phyloP scores from a whole-genome alignment of 2,888 invertebrate species.

The Phengaris alcon region DNA sequence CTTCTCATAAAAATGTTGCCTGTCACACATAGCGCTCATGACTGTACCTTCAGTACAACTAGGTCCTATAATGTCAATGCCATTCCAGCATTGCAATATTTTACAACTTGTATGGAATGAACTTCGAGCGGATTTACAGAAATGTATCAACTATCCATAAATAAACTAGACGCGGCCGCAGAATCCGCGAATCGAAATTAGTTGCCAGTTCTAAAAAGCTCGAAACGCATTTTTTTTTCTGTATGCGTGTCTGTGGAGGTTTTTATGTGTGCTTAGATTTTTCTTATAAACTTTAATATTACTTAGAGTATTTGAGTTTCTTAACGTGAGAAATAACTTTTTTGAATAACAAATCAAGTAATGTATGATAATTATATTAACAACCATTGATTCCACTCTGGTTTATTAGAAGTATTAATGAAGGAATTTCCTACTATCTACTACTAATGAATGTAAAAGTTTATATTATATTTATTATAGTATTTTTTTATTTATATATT shows the following conservation, averaged over 20 bases:
- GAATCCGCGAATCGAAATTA: not conserved
- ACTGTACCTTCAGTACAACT: not conserved
- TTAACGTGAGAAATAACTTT: too few species aligned
- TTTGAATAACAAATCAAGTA: too few species aligned
- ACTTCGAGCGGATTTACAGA: not conserved
- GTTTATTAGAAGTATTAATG: too few species aligned
- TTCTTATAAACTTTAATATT: not conserved
- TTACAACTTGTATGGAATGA: constrained; percentile 2
- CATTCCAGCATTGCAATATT: not conserved
- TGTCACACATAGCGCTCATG: not conserved
- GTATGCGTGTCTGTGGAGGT: not conserved
- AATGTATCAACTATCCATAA: not conserved
- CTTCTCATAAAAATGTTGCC: not conserved
- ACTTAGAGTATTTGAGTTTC: too few species aligned
- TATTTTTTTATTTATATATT: too few species aligned
- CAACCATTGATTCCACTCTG: too few species aligned
- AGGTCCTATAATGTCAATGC: not conserved
- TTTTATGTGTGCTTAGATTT: not conserved
- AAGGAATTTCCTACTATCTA: too few species aligned
- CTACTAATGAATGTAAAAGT: too few species aligned
- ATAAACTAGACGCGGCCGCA: not conserved
- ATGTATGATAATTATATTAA: too few species aligned
- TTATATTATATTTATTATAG: too few species aligned
- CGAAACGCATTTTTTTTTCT: not conserved
- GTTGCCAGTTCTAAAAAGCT: not conserved